Conservation (phyloP, 2,113 vertebrate species). For the Apaloderma vittatum region DNA sequence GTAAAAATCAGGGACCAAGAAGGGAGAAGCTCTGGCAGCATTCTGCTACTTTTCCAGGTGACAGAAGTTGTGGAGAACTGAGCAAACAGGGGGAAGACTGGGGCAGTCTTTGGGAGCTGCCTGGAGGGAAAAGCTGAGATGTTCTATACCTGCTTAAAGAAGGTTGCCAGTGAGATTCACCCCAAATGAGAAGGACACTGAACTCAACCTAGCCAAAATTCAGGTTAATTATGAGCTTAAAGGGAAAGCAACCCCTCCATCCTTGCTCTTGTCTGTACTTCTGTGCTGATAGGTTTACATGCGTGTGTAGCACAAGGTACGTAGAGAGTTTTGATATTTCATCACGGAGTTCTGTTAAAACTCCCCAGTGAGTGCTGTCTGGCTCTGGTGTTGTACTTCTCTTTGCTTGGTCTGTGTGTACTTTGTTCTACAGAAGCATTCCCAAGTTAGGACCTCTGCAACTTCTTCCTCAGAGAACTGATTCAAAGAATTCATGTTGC, state of each 20-base stretch:
- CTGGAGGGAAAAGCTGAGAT: not conserved
- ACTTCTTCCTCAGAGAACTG: not conserved
- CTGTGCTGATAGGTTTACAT: not conserved
- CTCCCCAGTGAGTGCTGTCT: not conserved
- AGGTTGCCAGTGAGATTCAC: not conserved
- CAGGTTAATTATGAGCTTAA: not conserved
- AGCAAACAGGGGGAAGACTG: not conserved
- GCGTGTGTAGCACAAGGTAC: fast-evolving
- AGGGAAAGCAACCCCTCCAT: not conserved
- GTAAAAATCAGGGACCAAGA: not conserved
- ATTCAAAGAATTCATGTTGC: not conserved
- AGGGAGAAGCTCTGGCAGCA: not conserved
- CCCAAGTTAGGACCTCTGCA: not conserved
- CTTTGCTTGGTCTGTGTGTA: not conserved
- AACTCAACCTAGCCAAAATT: not conserved
- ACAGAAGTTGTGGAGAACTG: not conserved
- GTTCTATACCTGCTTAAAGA: not conserved
- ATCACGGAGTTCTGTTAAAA: not conserved
- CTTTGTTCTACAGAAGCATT: not conserved
- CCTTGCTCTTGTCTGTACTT: not conserved
- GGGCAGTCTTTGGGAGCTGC: not conserved
- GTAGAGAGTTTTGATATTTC: not conserved
- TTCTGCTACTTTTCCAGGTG: not conserved
- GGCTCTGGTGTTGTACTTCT: not conserved
- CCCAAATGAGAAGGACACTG: not conserved